Percentiles rank a stretch among this genome's conserved stretches.
phyloP scores from a whole-genome alignment of 64 coral and sea anemone species.

The Montipora cactus region DNA sequence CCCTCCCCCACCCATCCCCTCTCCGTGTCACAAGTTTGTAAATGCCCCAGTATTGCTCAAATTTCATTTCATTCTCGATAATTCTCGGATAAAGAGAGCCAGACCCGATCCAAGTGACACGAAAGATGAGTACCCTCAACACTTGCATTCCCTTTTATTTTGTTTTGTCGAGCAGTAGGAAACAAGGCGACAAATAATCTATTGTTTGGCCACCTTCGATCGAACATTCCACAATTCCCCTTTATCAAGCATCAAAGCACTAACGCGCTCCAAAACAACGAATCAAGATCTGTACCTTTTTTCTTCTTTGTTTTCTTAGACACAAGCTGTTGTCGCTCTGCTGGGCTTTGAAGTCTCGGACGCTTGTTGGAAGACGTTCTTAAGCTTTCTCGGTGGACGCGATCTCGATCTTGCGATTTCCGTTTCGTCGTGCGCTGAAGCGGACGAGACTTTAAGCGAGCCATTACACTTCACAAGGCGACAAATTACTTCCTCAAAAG shows the following conservation, averaged over 20 bases:
- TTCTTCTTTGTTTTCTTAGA: slow-evolving; percentile 39
- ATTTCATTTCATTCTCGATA: too few species aligned
- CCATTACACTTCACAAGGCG: background rate
- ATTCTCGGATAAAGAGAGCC: too few species aligned
- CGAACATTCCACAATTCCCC: slow-evolving; percentile 26
- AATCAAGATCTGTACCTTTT: background rate
- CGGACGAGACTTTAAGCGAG: slow-evolving; percentile 28
- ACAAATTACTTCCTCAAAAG: background rate
- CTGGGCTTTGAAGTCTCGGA: slow-evolving; percentile 19
- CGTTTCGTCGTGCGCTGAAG: slow-evolving; percentile 26
- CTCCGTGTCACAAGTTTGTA: too few species aligned
- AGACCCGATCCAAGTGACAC: too few species aligned
- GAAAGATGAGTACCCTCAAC: background rate
- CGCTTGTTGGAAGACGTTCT: slow-evolving; percentile 13
- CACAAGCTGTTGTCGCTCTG: background rate
- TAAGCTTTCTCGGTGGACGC: slow-evolving; percentile 12
- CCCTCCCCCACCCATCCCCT: too few species aligned
- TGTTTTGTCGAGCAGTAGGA: too few species aligned
- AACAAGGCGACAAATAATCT: background rate
- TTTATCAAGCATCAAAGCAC: background rate
- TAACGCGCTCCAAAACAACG: background rate
- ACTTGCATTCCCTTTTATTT: background rate
- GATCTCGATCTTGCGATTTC: slow-evolving; percentile 45
- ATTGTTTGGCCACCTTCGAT: background rate
- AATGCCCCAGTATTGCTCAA: too few species aligned